These are phyloP conservation scores for Chloroceryle inda DNA, from an alignment of 2,797 vertebrate species.

Conservation along the genomic window DNA sequence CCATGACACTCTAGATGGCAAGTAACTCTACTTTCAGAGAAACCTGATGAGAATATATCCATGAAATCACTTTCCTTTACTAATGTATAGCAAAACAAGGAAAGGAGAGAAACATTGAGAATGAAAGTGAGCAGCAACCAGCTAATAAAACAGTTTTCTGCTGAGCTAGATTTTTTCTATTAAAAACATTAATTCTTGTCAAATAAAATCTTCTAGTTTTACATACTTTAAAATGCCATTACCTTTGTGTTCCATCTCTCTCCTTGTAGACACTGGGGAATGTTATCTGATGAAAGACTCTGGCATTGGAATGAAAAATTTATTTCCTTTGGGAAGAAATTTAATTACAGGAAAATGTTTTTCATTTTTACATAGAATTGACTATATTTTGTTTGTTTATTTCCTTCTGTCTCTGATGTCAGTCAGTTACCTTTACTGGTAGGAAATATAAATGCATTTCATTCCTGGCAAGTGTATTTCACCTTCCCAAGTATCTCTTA, in stretches of 20 bases:
- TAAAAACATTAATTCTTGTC: not conserved
- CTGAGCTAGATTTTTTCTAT: not conserved
- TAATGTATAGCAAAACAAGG: not conserved
- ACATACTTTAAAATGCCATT: not conserved
- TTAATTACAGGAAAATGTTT: slow-evolving; percentile 41
- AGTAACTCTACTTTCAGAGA: not conserved
- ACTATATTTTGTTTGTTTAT: slow-evolving; percentile 33
- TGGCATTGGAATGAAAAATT: not conserved
- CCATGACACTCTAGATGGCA: not conserved
- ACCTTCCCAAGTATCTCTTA: not conserved
- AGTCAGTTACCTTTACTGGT: not conserved
- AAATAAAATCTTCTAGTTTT: not conserved
- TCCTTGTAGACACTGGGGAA: not conserved
- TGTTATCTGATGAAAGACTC: not conserved
- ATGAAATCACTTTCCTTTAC: not conserved
- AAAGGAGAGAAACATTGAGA: not conserved
- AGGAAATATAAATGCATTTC: slow-evolving; percentile 38
- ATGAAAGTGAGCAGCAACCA: not conserved
- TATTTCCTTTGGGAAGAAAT: slow-evolving; percentile 53
- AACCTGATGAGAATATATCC: not conserved
- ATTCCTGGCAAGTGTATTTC: not conserved
- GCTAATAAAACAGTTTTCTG: not conserved
- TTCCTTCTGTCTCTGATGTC: slow-evolving; percentile 2
- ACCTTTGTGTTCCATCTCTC: not conserved
- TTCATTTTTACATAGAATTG: slow-evolving; percentile 26